Evolutionary conservation across 64 coral and sea anemone genomes (phyloP), one percentile per base, ranked within the genome.

Genomic region (Stichodactyla mertensii): DNA sequence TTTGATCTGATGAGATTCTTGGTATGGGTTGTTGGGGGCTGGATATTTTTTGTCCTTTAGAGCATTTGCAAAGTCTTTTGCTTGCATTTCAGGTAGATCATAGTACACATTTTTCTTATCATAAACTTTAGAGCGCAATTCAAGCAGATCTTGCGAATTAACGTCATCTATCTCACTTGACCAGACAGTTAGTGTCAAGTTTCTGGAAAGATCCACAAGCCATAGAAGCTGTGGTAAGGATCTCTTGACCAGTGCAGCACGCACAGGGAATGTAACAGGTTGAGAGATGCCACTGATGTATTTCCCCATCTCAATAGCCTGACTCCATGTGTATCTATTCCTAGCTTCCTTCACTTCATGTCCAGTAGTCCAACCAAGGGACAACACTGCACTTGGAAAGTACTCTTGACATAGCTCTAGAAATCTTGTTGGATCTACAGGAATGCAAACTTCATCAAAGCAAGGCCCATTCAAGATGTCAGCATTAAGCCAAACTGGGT

Each of bases 111-210:
- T 92, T 54, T 53, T 89, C 77, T 79, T 90, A 18, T 96, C 69
- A 54, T 62, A 83, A 31, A 93, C 74, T 45, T 85, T 83, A 18
- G 54, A 52, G 14, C 82, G 85, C 36, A 96, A 26, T 7, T 55
- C 18, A 19, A 83, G 84, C 10, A 96, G 82, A 71, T 89, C 91
- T 77, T 87, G 88, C 4, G 55, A 55, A 19, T 85, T 85, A 1
- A 89, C 83, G 16, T 88, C 18, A 71, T 96, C 94, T 10, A 23
- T 79, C 3, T 12, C 23, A 15, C 62, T 45, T 12, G 88, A 89
- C 94, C 94, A 96, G 67, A 96, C 82, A 15, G 94, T 95, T 4
- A 95, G 26, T 13, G 91, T 92, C 81, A 87, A 90, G 52, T 86
- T 84, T 53, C 82, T 53, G 4, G 91, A 95, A 36, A 92, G 87